Percentiles rank a stretch among this genome's conserved stretches.
Conservation (phyloP, 1,140 invertebrate species). For the Archivesica marissinica region DNA sequence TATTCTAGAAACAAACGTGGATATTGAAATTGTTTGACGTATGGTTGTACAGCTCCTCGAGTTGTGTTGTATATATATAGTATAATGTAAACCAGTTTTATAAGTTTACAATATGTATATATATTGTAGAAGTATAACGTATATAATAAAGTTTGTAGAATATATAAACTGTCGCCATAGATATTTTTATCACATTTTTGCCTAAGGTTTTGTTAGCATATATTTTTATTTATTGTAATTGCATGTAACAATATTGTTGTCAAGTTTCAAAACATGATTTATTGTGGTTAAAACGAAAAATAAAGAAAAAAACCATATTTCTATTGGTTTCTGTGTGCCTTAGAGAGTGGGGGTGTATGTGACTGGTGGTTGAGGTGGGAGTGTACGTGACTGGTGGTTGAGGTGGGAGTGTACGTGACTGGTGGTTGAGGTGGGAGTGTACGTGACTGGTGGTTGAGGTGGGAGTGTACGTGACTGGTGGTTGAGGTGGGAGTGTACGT, state of each 20-base stretch:
- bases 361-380: too few species aligned
- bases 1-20: background rate
- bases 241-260: conserved; percentile 56
- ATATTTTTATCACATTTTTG: conserved; percentile 28
- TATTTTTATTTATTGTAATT: conserved; percentile 53
- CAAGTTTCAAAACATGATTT: conserved; percentile 57
- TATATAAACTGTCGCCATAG: conserved; percentile 8
- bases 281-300: conserved; percentile 60
- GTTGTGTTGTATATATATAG: conserved; percentile 1
- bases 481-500: too few species aligned
- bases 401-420: too few species aligned
- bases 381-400: too few species aligned
- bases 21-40: background rate
- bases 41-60: background rate
- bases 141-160: background rate
- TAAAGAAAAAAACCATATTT: conserved; percentile 47
- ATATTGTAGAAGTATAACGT: background rate
- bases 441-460: too few species aligned
- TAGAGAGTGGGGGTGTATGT: too few species aligned
- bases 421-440: too few species aligned
- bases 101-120: background rate
- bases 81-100: background rate
- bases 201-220: conserved; percentile 46
- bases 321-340: too few species aligned
- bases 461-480: too few species aligned